Evolutionary conservation across 2,113 vertebrate genomes (phyloP).

Genomic region (Sprattus sprattus): DNA sequence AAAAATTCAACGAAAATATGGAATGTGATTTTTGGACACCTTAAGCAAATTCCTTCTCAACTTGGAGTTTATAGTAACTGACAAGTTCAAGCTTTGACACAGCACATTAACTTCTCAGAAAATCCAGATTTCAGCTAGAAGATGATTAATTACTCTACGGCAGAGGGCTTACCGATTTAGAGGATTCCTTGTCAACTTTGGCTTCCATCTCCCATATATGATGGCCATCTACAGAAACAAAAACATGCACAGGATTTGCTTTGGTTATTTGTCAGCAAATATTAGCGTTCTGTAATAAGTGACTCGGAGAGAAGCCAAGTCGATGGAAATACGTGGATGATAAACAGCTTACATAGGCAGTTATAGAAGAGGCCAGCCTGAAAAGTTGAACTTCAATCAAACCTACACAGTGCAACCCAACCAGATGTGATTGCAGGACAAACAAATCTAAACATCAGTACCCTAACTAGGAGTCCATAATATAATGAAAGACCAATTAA

Average conservation of each 20-base stretch:
- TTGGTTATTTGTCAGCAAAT: not conserved
- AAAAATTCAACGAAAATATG: not conserved
- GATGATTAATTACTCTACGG: not conserved
- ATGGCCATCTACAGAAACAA: slow-evolving; percentile 83
- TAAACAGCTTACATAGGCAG: not conserved
- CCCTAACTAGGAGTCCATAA: not conserved
- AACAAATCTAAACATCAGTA: not conserved
- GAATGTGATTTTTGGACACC: not conserved
- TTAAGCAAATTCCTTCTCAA: not conserved
- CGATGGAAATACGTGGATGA: not conserved
- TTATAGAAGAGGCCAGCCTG: not conserved
- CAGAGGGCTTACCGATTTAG: slow-evolving; percentile 82
- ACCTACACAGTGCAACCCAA: not conserved
- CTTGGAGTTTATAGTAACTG: not conserved
- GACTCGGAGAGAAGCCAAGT: not conserved
- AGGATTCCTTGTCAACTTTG: slow-evolving; percentile 86
- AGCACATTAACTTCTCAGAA: not conserved
- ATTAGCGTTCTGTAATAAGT: not conserved
- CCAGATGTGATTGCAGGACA: not conserved
- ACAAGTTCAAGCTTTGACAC: not conserved
- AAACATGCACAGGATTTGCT: slow-evolving; percentile 14
- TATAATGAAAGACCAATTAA: not conserved
- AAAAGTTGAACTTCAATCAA: not conserved
- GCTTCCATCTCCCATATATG: slow-evolving; percentile 97
- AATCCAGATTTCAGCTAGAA: not conserved